A percentile compares a stretch with the other conserved stretches of the same genome.
phyloP scores from a whole-genome alignment of 2,113 vertebrate species.

The Puffinus mauretanicus region DNA sequence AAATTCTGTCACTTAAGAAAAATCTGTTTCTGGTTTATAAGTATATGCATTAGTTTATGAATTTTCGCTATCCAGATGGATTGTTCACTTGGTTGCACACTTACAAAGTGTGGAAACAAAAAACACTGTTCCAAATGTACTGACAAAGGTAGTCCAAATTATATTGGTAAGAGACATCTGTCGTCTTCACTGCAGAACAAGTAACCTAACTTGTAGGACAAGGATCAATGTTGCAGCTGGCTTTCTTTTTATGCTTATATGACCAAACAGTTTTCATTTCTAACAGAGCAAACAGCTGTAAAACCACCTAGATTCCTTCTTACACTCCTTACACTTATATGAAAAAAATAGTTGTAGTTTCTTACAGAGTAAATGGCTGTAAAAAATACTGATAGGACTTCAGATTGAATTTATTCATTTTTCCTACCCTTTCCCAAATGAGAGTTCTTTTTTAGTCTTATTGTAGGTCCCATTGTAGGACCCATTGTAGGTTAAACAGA shows the following conservation, averaged over 20 bases:
- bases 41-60: not conserved
- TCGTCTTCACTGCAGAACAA: not conserved
- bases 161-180: not conserved
- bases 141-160: not conserved
- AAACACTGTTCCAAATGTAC: not conserved
- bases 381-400: not conserved
- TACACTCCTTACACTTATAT: not conserved
- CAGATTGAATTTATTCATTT: not conserved
- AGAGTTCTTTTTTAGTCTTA: not conserved
- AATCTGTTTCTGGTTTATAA: not conserved
- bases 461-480: not conserved
- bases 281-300: not conserved
- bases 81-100: not conserved
- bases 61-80: not conserved
- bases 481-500: not conserved
- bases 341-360: not conserved
- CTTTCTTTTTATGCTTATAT: not conserved
- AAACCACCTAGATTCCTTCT: not conserved
- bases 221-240: not conserved
- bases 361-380: not conserved
- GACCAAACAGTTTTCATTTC: not conserved
- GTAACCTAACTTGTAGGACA: not conserved
- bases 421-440: not conserved
- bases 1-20: not conserved
- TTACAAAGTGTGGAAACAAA: not conserved